Percentiles rank a stretch among this genome's conserved stretches.
These are phyloP conservation scores for Heliconius hermathena DNA, from an alignment of 1,140 invertebrate genomes.

Conservation along the genomic window DNA sequence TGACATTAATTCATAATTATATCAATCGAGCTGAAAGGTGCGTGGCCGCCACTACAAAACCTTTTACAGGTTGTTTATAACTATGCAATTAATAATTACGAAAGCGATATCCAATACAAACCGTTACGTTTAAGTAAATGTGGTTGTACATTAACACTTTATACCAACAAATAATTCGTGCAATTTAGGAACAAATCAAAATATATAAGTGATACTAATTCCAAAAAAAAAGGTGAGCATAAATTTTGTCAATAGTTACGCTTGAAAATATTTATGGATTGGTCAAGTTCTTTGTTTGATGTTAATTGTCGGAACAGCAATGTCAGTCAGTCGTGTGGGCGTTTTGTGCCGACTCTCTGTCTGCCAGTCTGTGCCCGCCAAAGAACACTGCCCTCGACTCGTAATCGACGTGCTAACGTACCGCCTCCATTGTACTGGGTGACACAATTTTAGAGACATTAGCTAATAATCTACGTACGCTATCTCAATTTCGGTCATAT, in stretches of 20 bases:
- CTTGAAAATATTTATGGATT: not conserved
- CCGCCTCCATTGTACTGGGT: slow-evolving; percentile 70
- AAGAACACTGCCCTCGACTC: slow-evolving; percentile 66
- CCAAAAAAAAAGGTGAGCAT: not conserved
- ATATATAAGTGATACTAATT: not conserved
- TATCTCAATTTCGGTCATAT: slow-evolving; percentile 57
- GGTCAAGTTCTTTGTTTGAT: slow-evolving; percentile 21
- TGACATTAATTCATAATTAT: slow-evolving; percentile 50
- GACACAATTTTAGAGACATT: slow-evolving; percentile 78
- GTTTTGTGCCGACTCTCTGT: slow-evolving; percentile 55
- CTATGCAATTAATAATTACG: slow-evolving; percentile 43
- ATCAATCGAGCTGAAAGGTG: slow-evolving; percentile 50
- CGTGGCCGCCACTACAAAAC: slow-evolving; percentile 74
- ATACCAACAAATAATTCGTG: not conserved
- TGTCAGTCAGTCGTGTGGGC: slow-evolving; percentile 34
- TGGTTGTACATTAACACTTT: not conserved
- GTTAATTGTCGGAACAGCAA: slow-evolving; percentile 25
- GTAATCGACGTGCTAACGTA: slow-evolving; percentile 67
- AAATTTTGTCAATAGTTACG: not conserved
- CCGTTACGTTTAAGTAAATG: slow-evolving; percentile 22
- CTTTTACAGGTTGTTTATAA: slow-evolving; percentile 55
- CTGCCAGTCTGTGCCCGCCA: slow-evolving; percentile 50
- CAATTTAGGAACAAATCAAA: not conserved
- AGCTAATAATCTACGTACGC: slow-evolving; percentile 69
- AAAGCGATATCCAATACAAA: not conserved